Evolutionary conservation across 2,888 invertebrate genomes (phyloP).

Genomic region (Alsophila aescularia): DNA sequence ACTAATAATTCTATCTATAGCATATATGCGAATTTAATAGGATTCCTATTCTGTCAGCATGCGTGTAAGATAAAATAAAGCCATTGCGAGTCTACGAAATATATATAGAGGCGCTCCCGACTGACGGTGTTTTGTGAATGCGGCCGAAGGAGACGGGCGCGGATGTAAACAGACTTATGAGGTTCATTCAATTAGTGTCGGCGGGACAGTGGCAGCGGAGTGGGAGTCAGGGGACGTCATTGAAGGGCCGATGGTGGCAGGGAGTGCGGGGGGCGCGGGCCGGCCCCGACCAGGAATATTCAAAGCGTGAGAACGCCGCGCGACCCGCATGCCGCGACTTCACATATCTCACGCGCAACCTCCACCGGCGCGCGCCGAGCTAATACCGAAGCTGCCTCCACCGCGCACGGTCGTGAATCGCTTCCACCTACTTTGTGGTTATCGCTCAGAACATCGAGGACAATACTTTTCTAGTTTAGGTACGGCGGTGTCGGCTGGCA

Average conservation of each 20-base stretch:
- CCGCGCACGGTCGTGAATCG: conserved; percentile 58
- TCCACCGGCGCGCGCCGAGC: conserved; percentile 52
- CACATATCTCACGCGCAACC: conserved; percentile 84
- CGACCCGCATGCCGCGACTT: conserved; percentile 84
- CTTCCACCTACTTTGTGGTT: conserved; percentile 57
- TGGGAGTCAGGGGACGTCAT: conserved; percentile 76
- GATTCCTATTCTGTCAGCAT: conserved; percentile 20
- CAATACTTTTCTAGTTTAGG: conserved; percentile 84
- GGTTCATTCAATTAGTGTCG: conserved; percentile 76
- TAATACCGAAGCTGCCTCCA: conserved; percentile 57
- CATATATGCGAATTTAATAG: conserved; percentile 23
- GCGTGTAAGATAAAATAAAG: conserved; percentile 16
- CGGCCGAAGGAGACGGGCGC: conserved; percentile 51
- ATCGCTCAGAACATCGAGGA: conserved; percentile 83
- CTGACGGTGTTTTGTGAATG: conserved; percentile 34
- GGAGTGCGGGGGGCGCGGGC: conserved; percentile 44
- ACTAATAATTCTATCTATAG: conserved; percentile 40
- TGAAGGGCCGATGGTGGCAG: conserved; percentile 69
- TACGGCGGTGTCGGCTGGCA: conserved; percentile 75
- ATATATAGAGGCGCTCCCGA: conserved; percentile 30
- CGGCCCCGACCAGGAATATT: conserved; percentile 80
- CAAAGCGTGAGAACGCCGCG: conserved; percentile 84
- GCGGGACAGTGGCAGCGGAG: conserved; percentile 67
- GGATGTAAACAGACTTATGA: conserved; percentile 72
- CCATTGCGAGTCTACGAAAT: conserved; percentile 14